Evolutionary conservation across 2,113 vertebrate genomes (phyloP).

Genomic region (Talpa occidentalis): DNA sequence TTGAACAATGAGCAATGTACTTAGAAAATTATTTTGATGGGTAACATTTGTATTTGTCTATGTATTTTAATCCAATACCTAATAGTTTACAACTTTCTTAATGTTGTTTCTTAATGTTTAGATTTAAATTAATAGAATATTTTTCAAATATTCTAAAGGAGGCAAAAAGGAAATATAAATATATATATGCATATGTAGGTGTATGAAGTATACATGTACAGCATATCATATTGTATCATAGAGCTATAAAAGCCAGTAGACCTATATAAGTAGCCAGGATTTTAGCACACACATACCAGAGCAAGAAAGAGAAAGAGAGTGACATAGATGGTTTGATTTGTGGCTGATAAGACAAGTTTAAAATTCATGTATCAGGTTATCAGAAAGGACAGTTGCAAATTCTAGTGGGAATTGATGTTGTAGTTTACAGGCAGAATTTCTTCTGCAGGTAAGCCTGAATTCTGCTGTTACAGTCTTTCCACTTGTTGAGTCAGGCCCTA

Average conservation of each 20-base stretch:
- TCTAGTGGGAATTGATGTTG: not conserved
- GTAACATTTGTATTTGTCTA: too few species aligned
- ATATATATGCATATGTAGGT: not conserved
- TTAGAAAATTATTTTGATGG: not conserved
- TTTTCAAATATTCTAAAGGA: not conserved
- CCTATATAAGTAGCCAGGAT: not conserved
- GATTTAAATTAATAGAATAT: not conserved
- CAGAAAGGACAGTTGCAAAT: not conserved
- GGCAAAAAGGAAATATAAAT: not conserved
- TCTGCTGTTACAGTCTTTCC: not conserved
- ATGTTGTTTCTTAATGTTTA: not conserved
- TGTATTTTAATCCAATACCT: too few species aligned
- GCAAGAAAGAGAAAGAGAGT: not conserved
- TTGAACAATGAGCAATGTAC: not conserved
- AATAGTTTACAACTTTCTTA: too few species aligned
- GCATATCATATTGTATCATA: not conserved
- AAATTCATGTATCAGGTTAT: not conserved
- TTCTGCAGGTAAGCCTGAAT: not conserved
- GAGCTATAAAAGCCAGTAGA: not conserved
- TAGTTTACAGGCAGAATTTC: not conserved
- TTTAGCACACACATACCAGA: not conserved
- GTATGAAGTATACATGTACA: not conserved
- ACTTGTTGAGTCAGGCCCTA: not conserved
- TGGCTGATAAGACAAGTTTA: not conserved
- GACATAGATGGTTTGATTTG: not conserved